Evolutionary conservation across 92 coral and sea anemone genomes (phyloP).

Genomic region (Anthopleura xanthogrammica): DNA sequence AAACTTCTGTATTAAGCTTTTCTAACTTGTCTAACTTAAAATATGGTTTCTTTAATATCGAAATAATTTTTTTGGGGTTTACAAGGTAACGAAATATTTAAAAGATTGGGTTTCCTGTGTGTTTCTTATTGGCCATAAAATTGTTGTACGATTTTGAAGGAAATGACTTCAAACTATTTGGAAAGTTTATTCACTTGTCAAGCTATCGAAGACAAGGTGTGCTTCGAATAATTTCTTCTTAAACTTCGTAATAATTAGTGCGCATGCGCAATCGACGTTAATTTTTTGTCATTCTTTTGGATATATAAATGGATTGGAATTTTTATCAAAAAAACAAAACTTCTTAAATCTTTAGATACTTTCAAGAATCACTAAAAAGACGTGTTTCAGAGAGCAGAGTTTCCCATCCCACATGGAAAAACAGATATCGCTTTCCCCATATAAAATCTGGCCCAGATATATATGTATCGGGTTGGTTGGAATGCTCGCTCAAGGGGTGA

Average conservation of each 20-base stretch:
- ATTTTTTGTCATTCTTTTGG: neutral
- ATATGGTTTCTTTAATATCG: no score
- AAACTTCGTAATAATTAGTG: neutral
- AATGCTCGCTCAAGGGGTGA: slow-evolving; percentile 99
- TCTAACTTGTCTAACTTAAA: neutral
- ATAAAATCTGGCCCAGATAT: slow-evolving; percentile 8
- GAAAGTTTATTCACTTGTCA: neutral
- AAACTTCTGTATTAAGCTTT: neutral
- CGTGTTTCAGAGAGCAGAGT: neutral
- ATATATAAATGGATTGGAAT: neutral
- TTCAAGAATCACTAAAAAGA: neutral
- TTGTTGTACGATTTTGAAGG: no score
- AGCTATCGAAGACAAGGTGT: neutral
- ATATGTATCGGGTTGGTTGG: slow-evolving; percentile 75
- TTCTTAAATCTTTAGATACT: neutral
- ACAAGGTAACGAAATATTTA: neutral
- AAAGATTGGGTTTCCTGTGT: neutral
- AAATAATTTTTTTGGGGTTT: no score
- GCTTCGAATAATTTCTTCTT: neutral
- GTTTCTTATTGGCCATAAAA: neutral
- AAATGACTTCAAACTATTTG: no score
- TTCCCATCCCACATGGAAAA: slow-evolving; percentile 29
- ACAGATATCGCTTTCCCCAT: neutral
- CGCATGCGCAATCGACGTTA: slow-evolving; percentile 33
- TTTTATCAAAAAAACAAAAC: neutral